Base-by-base conservation (phyloP, 2,113 vertebrate genomes). In the Marcusenius ussheri region DNA sequence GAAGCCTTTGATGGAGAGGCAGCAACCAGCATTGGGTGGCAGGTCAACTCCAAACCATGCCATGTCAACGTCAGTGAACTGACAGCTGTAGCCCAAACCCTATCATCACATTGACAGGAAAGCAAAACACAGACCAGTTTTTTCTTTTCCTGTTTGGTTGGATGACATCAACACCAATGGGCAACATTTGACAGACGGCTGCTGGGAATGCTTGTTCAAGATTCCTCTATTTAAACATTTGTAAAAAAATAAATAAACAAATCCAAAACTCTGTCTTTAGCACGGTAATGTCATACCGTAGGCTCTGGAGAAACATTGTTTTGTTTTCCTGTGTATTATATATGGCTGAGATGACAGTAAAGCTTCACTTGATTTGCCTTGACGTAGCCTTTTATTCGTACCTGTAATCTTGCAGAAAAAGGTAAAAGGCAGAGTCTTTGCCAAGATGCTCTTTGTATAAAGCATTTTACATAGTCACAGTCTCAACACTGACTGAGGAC, bases 401-500 rank as follows among this genome's bases (percentile, higher is more conserved):
- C 85, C 85, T 87, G 49, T 56, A 27, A 86, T 46, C 11, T 50
- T 21, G 46, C 27, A 53, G 31, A 87, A 19, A 87, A 39, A 51
- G 5, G 13, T 35, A 35, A 87, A 56, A 11, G 50, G 47, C 47
- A 7, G 21, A 91, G 24, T 53, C 13, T 56, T 93, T 90, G 92
- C 92, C 93, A 70, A 92, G 92, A 93, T 91, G 91, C 92, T 93
- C 91, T 90, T 89, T 93, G 50, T 42, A 90, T 62, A 92, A 91
- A 91, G 50, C 92, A 93, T 88, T 91, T 91, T 92, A 92, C 90
- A 92, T 93, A 89, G 85, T 42, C 89, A 92, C 50, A 87, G 10
- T 91, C 90, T 90, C 94, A 95, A 94, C 95, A 93, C 93, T 93
- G 94, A 56, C 93, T 95, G 94, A 94, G 94, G 92, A 93, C 91